These are phyloP conservation scores for Zosterops hypoxanthus DNA, from an alignment of 2,113 vertebrate species.

Conservation along the genomic window DNA sequence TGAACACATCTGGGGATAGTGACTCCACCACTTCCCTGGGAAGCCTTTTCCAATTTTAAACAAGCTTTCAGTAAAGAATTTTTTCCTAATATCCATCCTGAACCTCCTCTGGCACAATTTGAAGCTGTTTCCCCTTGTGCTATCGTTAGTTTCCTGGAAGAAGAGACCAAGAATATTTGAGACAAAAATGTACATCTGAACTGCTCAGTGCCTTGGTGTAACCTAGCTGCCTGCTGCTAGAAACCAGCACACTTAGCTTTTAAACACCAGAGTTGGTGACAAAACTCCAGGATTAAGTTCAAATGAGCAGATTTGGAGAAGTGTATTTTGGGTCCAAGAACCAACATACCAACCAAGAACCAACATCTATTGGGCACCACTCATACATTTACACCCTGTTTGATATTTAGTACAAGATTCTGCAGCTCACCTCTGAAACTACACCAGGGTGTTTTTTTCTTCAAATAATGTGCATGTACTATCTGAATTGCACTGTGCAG, in stretches of 20 bases:
- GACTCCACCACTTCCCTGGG: too few species aligned
- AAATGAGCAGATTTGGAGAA: not conserved
- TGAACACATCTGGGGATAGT: not conserved
- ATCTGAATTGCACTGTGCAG: not conserved
- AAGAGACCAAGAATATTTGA: not conserved
- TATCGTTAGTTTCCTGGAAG: not conserved
- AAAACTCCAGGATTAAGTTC: not conserved
- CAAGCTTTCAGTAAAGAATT: not conserved
- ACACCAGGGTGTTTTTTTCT: not conserved
- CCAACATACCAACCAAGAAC: not conserved
- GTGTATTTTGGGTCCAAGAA: not conserved
- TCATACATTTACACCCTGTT: fast-evolving
- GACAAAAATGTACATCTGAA: not conserved
- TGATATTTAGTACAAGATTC: not conserved
- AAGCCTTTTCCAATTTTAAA: not conserved
- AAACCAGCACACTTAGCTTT: not conserved
- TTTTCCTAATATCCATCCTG: not conserved
- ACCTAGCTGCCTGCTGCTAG: not conserved
- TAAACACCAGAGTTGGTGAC: not conserved
- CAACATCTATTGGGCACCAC: not conserved
- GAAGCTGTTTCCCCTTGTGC: not conserved
- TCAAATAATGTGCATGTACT: not conserved
- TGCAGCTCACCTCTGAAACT: not conserved
- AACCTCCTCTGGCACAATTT: not conserved
- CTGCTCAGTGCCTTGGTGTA: not conserved